phyloP scores from a whole-genome alignment of 1,140 invertebrate genomes.

The Tetramorium simillimum region DNA sequence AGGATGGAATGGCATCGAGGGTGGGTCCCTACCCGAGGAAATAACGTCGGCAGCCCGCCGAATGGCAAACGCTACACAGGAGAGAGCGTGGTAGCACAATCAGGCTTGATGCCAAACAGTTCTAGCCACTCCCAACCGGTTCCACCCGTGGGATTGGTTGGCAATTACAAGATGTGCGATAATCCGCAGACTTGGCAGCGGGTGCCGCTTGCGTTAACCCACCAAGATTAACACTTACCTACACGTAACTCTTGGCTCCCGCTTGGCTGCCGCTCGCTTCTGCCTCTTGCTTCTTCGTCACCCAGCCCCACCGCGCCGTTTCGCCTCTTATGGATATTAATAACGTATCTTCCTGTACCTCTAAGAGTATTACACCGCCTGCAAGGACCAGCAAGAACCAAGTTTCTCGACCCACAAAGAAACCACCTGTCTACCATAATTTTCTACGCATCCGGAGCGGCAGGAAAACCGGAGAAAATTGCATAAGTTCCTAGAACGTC shows the following conservation, averaged over 20 bases:
- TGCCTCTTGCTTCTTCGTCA: conserved; percentile 61
- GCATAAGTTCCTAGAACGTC: not conserved
- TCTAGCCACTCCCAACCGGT: conserved; percentile 80
- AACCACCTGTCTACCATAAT: conserved; percentile 60
- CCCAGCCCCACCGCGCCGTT: conserved; percentile 29
- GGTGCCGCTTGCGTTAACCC: conserved; percentile 83
- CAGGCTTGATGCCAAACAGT: conserved; percentile 85
- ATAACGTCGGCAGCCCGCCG: conserved; percentile 73
- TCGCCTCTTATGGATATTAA: conserved; percentile 71
- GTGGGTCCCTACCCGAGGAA: conserved; percentile 68
- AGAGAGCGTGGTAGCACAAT: conserved; percentile 79
- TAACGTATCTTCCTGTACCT: conserved; percentile 62
- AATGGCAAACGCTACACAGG: conserved; percentile 77
- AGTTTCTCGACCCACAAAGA: conserved; percentile 40
- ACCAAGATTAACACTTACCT: conserved; percentile 85
- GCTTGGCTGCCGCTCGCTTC: conserved; percentile 69
- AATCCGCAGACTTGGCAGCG: conserved; percentile 85
- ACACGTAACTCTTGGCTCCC: conserved; percentile 82
- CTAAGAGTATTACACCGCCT: conserved; percentile 61
- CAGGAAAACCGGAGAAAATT: conserved; percentile 19
- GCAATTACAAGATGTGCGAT: conserved; percentile 86
- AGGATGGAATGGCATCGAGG: conserved; percentile 64
- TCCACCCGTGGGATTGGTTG: conserved; percentile 84
- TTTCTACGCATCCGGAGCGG: conserved; percentile 31
- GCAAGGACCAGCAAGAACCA: conserved; percentile 41